Evolutionary conservation across 92 coral and sea anemone species (phyloP), one percentile per base, ranked within the genome.

Genomic region (Parazoanthus swiftii): DNA sequence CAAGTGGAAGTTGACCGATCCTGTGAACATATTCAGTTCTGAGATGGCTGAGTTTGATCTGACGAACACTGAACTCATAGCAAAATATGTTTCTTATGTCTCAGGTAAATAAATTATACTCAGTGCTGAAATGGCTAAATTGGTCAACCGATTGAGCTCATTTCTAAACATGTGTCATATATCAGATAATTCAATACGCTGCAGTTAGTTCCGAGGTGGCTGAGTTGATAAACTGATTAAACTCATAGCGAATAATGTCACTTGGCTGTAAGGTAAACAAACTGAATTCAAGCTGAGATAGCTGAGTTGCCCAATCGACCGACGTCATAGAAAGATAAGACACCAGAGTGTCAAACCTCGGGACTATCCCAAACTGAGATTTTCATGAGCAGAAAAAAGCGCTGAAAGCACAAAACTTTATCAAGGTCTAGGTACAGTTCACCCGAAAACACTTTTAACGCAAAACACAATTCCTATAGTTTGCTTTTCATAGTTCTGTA

Each of bases 11-110:
- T 77, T 85, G 23, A 59, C 59, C 29, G 90, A 95, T 29, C 98
- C 99, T 54, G 91, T 97, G 72, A 91, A 90, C 50, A 95, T 97
- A 58, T 91, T 95, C 79, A 92, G 95, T 85, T 92, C 89, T 51
- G 96, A 97, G 83, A 91, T 97, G 85, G 98, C 99, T 7, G 99
- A 97, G 91, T 97, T 97, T 89, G 99, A 95, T 89, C 88, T 97
- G 88, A 92, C 96, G 16, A 91, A 91, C 46, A 95, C 95, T 76
- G 88, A 88, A 79, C 90, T 94, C 66, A 91, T 80, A 33, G 90
- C 65, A 35, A 83, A 89, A 44, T 90, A 95, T 46, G 94, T 95
- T 16, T 91, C 95, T 7, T 97, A 97, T 81, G 98, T 93, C 2
- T 95, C 99, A 92, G 99, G 99, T 97, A 81, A 39, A n/a, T 97